A percentile compares a stretch with the other conserved stretches of the same genome.
Evolutionary conservation across 2,888 invertebrate genomes (phyloP).

Genomic region (Pristionchus mayeri): DNA sequence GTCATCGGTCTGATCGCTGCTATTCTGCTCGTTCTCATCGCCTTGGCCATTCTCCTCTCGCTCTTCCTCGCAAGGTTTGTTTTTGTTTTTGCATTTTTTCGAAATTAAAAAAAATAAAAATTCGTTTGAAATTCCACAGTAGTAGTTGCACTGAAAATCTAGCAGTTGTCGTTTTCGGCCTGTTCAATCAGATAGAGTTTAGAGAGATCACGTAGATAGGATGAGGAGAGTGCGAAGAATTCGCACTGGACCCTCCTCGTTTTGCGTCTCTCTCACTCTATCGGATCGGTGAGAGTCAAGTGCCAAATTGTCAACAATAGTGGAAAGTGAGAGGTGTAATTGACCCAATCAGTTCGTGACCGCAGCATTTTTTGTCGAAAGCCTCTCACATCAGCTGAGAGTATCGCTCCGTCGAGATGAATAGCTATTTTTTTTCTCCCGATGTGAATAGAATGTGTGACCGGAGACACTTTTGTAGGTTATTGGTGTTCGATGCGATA

Average conservation of each 20-base stretch:
- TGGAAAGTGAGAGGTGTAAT: neutral
- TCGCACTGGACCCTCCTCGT: no score
- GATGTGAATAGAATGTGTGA: neutral
- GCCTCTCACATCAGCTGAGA: neutral
- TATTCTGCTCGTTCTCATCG: constrained; percentile 68
- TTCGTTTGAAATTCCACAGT: no score
- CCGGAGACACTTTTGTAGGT: neutral
- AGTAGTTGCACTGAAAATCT: no score
- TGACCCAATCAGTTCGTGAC: neutral
- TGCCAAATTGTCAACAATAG: neutral
- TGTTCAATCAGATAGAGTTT: no score
- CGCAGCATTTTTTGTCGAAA: neutral
- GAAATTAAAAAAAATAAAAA: no score
- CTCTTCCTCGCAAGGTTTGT: constrained; percentile 60
- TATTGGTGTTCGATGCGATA: neutral
- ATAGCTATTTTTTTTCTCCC: neutral
- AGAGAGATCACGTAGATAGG: no score
- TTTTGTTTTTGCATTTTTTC: no score
- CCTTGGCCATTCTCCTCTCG: constrained; percentile 67
- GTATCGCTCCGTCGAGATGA: neutral
- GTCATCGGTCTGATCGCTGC: constrained; percentile 71
- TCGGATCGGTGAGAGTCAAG: no score
- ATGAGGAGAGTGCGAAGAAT: no score
- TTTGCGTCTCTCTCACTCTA: no score
- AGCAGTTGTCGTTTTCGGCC: no score